Base-by-base conservation (phyloP, 2,888 invertebrate genomes). In the Perithous albicinctus region DNA sequence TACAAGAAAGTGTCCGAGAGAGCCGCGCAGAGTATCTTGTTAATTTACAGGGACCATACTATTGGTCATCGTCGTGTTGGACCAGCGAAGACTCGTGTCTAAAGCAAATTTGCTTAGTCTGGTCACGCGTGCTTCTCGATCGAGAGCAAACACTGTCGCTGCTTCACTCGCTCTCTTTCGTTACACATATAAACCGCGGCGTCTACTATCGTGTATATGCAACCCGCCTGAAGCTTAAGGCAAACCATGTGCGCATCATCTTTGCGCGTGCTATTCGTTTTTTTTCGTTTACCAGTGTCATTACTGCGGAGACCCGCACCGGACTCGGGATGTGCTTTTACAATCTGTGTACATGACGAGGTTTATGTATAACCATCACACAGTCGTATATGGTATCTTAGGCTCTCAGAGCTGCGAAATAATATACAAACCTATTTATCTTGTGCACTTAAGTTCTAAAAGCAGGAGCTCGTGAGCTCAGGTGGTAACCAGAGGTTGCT, bases 31-130 rank as follows among this genome's bases (percentile, higher is more conserved):
- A 64, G 75, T 64, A 70, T 83, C 85, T 86, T 82, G 86, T 87
- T 87, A 88, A 89, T 89, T 89, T 87, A 85, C 87, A 80, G 86
- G 67, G 85, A 77, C 64, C 56, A 56, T 56, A 56, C 69, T 12
- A 48, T 70, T 73, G 84, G 84, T 83, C 76, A 74, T 61, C 82
- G 85, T 83, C 66, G n/a, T n/a, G n/a, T n/a, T n/a, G n/a, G n/a
- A n/a, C 61, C 72, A 38, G 12, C 66, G 20, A 84, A 72, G 73
- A 74, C 69, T 81, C 78, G 81, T 84, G 86, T 83, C 73, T 75
- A 86, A 85, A 84, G 87, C 64, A 87, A 88, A 89, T 88, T 89
- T 87, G 85, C 84, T 85, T 76, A 87, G 86, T 89, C 86, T 80
- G 87, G 87, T 89, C 89, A 89, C 89, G 90, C 87, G 88, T 86